phyloP scores from a whole-genome alignment of 2,797 vertebrate genomes.

The Buceros bicornis region DNA sequence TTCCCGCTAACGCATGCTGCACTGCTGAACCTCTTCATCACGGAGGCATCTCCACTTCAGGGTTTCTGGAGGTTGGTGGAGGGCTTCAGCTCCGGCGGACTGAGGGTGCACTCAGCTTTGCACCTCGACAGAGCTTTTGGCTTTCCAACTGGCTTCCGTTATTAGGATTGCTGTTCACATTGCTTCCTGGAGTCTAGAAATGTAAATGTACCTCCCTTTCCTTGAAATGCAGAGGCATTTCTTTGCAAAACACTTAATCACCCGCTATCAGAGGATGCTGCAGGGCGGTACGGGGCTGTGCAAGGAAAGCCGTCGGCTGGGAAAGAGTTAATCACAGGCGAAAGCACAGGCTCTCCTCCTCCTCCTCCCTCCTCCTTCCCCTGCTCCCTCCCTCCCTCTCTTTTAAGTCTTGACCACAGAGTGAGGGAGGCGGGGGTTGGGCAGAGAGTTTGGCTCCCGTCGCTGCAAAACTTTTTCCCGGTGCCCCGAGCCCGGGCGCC shows the following conservation, averaged over 20 bases:
- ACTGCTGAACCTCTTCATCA: background rate
- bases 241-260: background rate
- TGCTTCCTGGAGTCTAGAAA: background rate
- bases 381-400: constrained; percentile 47
- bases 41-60: background rate
- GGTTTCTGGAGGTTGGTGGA: background rate
- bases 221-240: background rate
- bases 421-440: constrained; percentile 55
- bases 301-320: background rate
- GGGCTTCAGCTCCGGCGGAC: background rate
- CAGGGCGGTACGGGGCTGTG: background rate
- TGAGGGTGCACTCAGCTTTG: background rate
- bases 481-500: background rate
- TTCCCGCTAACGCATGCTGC: background rate
- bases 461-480: background rate
- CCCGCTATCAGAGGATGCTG: background rate
- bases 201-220: background rate
- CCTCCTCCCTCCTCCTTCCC: constrained; percentile 58
- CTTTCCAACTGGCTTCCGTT: background rate
- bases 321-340: constrained; percentile 62
- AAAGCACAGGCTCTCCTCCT: constrained; percentile 29
- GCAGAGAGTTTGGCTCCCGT: background rate
- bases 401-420: constrained; percentile 69
- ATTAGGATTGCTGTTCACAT: background rate
- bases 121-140: background rate